Evolutionary conservation across 2,888 invertebrate genomes (phyloP).

Genomic region (Drosophila kokeensis): DNA sequence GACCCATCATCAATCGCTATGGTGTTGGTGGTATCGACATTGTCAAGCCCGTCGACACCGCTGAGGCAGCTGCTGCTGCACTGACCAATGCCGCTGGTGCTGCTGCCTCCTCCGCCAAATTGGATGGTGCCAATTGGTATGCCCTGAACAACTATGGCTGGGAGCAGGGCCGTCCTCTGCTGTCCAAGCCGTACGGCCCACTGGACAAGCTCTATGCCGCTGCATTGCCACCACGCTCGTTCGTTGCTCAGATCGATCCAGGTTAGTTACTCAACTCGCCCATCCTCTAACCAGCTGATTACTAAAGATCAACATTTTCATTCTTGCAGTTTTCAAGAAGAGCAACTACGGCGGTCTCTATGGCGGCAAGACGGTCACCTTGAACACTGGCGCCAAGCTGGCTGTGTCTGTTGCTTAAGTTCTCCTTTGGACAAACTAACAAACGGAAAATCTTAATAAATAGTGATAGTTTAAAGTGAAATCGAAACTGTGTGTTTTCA

Average conservation of each 20-base stretch:
- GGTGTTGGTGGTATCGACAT: constrained; percentile 24
- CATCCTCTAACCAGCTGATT: background rate
- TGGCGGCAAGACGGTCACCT: constrained; percentile 46
- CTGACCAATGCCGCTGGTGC: constrained; percentile 76
- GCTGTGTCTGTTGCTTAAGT: constrained; percentile 74
- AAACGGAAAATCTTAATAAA: constrained; percentile 65
- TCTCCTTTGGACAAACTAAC: constrained; percentile 9
- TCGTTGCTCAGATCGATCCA: constrained; percentile 82
- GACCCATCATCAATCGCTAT: constrained; percentile 26
- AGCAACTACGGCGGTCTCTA: constrained; percentile 67
- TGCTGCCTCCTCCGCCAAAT: constrained; percentile 76
- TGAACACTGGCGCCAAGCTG: constrained; percentile 68
- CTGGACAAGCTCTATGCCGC: constrained; percentile 79
- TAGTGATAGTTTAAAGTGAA: constrained; percentile 68
- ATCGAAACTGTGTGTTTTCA: constrained; percentile 5
- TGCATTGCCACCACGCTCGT: constrained; percentile 81
- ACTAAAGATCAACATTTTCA: constrained; percentile 18
- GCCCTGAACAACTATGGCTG: constrained; percentile 74
- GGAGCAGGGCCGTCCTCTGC: constrained; percentile 76
- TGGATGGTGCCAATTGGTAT: constrained; percentile 65
- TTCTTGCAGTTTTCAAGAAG: constrained; percentile 69
- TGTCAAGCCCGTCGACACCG: constrained; percentile 53
- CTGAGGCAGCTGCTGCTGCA: constrained; percentile 73
- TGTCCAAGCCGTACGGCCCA: constrained; percentile 71
- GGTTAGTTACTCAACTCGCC: constrained; percentile 63